Evolutionary conservation across 1,140 invertebrate genomes (phyloP).

Genomic region (Panagrolaimus sp.): DNA sequence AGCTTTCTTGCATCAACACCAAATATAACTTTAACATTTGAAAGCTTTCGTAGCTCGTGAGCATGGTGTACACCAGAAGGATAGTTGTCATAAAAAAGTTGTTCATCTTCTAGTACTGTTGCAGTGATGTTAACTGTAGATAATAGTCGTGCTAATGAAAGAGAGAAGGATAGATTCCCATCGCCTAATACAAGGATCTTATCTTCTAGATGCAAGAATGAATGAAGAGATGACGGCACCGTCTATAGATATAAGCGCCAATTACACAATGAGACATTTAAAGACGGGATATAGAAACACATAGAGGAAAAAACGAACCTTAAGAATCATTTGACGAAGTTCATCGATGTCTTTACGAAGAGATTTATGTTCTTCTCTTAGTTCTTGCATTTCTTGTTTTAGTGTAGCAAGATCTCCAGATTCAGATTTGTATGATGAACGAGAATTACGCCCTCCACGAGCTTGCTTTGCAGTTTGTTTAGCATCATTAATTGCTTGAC

Average conservation of each 20-base stretch:
- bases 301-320: background rate
- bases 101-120: constrained; percentile 6
- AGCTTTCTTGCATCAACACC: constrained; percentile 43
- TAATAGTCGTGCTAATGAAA: background rate
- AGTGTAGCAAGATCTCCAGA: constrained; percentile 9
- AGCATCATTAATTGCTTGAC: background rate
- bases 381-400: background rate
- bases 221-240: background rate
- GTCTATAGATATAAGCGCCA: constrained; percentile 5
- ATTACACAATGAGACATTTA: background rate
- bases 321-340: constrained; percentile 9
- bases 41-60: background rate
- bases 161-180: background rate
- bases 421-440: constrained; percentile 7
- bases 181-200: constrained; percentile 6
- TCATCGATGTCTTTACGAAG: constrained; percentile 14
- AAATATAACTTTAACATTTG: constrained; percentile 32
- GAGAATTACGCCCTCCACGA: background rate
- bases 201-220: background rate
- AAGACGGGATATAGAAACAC: no score
- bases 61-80: background rate
- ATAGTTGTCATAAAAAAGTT: background rate
- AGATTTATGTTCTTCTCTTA: background rate
- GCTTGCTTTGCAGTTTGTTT: background rate
- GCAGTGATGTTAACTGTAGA: background rate